Evolutionary conservation across 2,888 invertebrate species (phyloP).

Genomic region (Hirtodrosophila alboralis): DNA sequence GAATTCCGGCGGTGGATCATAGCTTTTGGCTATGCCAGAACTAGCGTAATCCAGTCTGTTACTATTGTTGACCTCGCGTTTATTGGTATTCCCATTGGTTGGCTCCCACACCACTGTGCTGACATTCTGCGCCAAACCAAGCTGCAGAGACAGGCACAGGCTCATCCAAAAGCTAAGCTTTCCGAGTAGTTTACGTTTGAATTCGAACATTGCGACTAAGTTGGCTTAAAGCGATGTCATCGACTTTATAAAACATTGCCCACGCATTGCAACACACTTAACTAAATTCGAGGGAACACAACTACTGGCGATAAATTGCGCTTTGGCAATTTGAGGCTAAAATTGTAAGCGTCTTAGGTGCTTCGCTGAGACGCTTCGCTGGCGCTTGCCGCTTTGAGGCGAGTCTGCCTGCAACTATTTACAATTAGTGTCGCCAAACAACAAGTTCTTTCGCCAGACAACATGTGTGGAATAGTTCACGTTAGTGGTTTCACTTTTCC

Average conservation of each 20-base stretch:
- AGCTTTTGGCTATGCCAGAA: conserved; percentile 70
- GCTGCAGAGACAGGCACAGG: conserved; percentile 1
- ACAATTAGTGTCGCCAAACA: conserved; percentile 80
- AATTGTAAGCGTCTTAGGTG: conserved; percentile 58
- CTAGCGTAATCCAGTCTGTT: conserved; percentile 58
- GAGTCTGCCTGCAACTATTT: conserved; percentile 33
- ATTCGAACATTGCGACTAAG: conserved; percentile 67
- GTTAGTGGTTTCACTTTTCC: conserved; percentile 67
- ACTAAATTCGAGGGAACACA: conserved; percentile 22
- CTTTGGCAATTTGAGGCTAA: conserved; percentile 76
- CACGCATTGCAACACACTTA: conserved; percentile 33
- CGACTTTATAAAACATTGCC: conserved; percentile 73
- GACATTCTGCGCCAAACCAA: conserved; percentile 41
- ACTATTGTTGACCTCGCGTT: conserved; percentile 36
- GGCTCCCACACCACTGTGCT: conserved; percentile 49
- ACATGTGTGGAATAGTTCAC: conserved; percentile 18
- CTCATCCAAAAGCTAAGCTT: conserved; percentile 26
- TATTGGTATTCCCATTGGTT: conserved; percentile 26
- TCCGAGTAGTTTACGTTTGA: conserved; percentile 48
- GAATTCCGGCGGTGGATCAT: conserved; percentile 81
- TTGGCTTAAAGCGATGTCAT: conserved; percentile 40
- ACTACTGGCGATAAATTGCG: conserved; percentile 74
- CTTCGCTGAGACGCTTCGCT: conserved; percentile 32
- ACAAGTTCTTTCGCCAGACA: conserved; percentile 65
- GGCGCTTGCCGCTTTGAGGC: conserved; percentile 19